Conservation (phyloP, 2,797 vertebrate species). For the Helostoma temminkii region DNA sequence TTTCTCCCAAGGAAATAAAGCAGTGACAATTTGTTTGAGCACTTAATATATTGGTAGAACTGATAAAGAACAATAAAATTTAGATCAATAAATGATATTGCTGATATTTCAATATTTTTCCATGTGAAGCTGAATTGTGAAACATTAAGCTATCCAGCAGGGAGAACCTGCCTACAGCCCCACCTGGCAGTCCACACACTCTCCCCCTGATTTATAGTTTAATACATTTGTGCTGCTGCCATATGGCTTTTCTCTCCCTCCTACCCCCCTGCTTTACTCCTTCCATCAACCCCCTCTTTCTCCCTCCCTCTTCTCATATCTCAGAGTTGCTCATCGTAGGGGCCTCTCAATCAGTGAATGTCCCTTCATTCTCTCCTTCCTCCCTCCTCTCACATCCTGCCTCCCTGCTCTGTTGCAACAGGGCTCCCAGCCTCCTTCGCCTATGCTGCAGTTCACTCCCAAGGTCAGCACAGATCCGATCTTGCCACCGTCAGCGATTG, state of each 20-base stretch:
- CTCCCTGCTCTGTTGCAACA: slow-evolving; percentile 55
- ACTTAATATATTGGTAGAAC: neutral
- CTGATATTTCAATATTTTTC: too few relatives aligned
- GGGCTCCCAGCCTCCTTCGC: slow-evolving; percentile 44
- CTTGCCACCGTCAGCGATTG: slow-evolving; percentile 87
- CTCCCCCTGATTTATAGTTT: slow-evolving; percentile 82
- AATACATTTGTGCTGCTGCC: slow-evolving; percentile 84
- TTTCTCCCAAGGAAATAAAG: neutral
- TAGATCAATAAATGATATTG: too few relatives aligned
- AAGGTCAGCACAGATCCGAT: slow-evolving; percentile 88
- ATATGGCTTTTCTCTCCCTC: slow-evolving; percentile 76
- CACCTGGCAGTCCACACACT: slow-evolving; percentile 74
- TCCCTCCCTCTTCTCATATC: slow-evolving; percentile 63
- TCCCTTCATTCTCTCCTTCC: slow-evolving; percentile 46
- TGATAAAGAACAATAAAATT: slow-evolving; percentile 13
- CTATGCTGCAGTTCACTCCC: slow-evolving; percentile 74
- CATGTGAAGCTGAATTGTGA: slow-evolving; percentile 25
- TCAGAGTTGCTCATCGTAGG: slow-evolving; percentile 75
- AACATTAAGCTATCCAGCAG: slow-evolving; percentile 49
- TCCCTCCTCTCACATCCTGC: slow-evolving; percentile 31
- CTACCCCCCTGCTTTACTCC: slow-evolving; percentile 36
- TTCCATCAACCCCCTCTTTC: slow-evolving; percentile 56
- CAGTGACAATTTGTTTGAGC: neutral
- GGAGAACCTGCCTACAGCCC: slow-evolving; percentile 65
- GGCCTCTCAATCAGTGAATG: slow-evolving; percentile 75